Conservation (phyloP, 2,113 vertebrate genomes). For the Tetrax tetrax region DNA sequence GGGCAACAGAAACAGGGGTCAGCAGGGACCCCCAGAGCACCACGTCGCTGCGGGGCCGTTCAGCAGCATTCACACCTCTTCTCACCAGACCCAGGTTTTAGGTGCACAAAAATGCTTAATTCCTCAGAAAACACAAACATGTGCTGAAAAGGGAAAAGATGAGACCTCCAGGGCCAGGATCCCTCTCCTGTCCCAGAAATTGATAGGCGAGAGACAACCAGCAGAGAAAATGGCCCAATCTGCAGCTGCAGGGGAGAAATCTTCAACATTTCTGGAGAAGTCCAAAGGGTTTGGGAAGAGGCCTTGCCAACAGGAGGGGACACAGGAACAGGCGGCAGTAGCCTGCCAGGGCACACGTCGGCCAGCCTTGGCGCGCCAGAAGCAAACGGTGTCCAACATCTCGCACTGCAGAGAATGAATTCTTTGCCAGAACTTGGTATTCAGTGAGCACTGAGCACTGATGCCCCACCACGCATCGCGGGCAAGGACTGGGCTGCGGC, state of each 20-base stretch:
- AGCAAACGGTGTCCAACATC: background rate
- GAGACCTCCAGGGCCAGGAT: background rate
- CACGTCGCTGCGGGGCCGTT: accelerated
- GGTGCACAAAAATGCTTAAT: background rate
- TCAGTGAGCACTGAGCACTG: background rate
- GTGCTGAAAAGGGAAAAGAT: background rate
- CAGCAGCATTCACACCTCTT: background rate
- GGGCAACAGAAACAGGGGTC: background rate
- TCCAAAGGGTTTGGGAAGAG: background rate
- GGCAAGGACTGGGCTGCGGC: background rate
- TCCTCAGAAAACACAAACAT: background rate
- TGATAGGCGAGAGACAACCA: background rate
- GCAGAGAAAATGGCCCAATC: background rate
- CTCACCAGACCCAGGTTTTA: background rate
- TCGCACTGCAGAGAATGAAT: background rate
- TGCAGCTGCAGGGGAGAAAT: background rate
- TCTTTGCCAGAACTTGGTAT: background rate
- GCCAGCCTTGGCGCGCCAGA: background rate
- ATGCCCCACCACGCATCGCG: background rate
- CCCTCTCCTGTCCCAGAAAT: background rate
- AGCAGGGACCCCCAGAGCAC: background rate
- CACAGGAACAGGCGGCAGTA: background rate
- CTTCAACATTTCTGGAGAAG: background rate
- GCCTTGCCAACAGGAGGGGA: background rate
- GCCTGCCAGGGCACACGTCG: background rate